Base-by-base conservation (phyloP, 1,140 invertebrate genomes). In the Melanaphis sacchari region DNA sequence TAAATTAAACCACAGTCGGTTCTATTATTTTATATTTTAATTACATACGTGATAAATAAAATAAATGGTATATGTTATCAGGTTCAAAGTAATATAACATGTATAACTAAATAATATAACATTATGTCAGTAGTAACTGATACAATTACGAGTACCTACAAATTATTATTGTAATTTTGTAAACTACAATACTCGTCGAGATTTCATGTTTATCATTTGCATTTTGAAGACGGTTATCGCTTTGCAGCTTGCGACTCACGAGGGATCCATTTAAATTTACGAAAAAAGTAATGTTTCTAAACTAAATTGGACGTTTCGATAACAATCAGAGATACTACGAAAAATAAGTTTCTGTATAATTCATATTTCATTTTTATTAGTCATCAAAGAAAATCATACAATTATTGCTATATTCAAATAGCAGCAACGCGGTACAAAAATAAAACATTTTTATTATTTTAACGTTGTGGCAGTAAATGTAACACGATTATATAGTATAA, bases 311-410 rank as follows among this genome's bases (percentile, higher is more conserved):
- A n/a, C 46, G 9, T 54, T 54, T 38, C n/a, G 88, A 89, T 89
- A 89, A 89, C 36, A 40, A 89, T 89, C 88, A 2, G 36, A 52
- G 87, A 52, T 43, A 87, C 87, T 5, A 36, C 46, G n/a, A 24
- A 54, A 26, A 40, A 54, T 40, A 54, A 89, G 49, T 54, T 38
- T 52, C 46, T 31, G 24, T 40, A 89, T 40, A 89, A 54, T 54
- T 89, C 88, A 89, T 89, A 89, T 54, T 89, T 89, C 54, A 52
- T 89, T 89, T 89, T 54, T 89, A 89, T 89, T 54, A 36, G 49
- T 40, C 88, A 40, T 54, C 26, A 38, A 89, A 54, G 36, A 26
- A 89, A 89, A 89, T 89, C 26, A 38, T 26, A 24, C 88, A n/a
- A 36, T 46, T 36, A 36, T 46, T 36, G 18, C 36, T 76, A 76